A percentile compares a stretch with the other conserved stretches of the same genome.
phyloP scores from a whole-genome alignment of 2,888 invertebrate species.

The Drosophila meridiana region DNA sequence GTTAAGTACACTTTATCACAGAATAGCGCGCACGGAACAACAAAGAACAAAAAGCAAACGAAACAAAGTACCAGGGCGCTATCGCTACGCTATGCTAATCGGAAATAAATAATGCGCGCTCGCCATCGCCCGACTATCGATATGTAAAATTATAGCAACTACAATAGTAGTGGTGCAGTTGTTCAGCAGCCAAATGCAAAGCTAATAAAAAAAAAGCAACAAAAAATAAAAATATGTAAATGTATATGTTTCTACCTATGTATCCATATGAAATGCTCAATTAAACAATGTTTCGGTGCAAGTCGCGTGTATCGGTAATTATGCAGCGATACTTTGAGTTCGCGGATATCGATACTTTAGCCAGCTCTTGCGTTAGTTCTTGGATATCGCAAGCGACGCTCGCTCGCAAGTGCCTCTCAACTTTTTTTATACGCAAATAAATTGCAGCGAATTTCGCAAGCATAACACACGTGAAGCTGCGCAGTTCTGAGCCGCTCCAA shows the following conservation, averaged over 20 bases:
- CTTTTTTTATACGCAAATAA: slow-evolving; percentile 30
- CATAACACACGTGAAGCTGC: slow-evolving; percentile 28
- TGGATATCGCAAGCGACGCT: slow-evolving; percentile 44
- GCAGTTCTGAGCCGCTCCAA: slow-evolving; percentile 48
- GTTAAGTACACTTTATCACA: slow-evolving; percentile 77
- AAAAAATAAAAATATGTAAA: not conserved
- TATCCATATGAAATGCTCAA: not conserved
- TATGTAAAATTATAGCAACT: not conserved
- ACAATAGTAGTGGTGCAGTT: not conserved
- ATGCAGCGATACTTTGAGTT: not conserved
- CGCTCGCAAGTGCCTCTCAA: slow-evolving; percentile 20
- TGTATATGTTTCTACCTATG: no score
- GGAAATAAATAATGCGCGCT: slow-evolving; percentile 17
- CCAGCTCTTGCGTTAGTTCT: slow-evolving; percentile 2
- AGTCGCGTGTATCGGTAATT: not conserved
- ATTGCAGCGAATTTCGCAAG: slow-evolving; percentile 40
- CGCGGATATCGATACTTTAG: slow-evolving; percentile 29
- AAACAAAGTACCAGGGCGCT: slow-evolving; percentile 55
- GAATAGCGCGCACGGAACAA: slow-evolving; percentile 61
- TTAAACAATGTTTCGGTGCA: not conserved
- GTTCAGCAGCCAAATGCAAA: not conserved
- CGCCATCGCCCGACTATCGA: slow-evolving; percentile 21
- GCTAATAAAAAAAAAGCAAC: not conserved
- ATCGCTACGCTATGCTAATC: slow-evolving; percentile 19
- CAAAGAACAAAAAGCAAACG: slow-evolving; percentile 60